phyloP scores from a whole-genome alignment of 2,888 invertebrate genomes.

The Vandiemenella viatica region DNA sequence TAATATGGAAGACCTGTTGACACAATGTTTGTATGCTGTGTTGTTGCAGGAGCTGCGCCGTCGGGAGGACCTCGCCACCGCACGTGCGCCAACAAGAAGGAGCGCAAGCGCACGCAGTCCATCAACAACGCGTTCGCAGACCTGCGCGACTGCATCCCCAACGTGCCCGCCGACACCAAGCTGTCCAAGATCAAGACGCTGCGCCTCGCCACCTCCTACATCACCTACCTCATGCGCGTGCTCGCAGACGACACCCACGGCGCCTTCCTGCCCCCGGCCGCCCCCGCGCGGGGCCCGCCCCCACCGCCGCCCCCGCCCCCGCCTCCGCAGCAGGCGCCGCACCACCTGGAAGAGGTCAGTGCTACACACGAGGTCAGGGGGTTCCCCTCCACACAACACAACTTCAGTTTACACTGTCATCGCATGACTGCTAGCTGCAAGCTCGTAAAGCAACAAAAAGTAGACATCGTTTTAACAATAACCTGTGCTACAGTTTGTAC shows the following conservation, averaged over 20 bases:
- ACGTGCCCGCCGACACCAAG: slow-evolving; percentile 91
- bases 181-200: slow-evolving; percentile 90
- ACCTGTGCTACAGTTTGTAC: too few relatives aligned
- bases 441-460: too few relatives aligned
- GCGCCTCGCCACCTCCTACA: slow-evolving; percentile 81
- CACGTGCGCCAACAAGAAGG: slow-evolving; percentile 82
- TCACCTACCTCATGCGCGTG: slow-evolving; percentile 80
- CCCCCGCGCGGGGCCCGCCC: not conserved
- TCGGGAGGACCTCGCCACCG: not conserved
- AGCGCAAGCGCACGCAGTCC: slow-evolving; percentile 76
- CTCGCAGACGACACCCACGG: slow-evolving; percentile 69
- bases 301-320: slow-evolving; percentile 1
- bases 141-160: slow-evolving; percentile 84
- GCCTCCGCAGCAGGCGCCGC: too few relatives aligned
- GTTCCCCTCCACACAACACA: too few relatives aligned
- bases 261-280: slow-evolving; percentile 33
- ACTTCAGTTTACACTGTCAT: too few relatives aligned
- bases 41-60: not conserved
- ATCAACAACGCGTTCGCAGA: slow-evolving; percentile 92
- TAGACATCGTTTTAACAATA: too few relatives aligned
- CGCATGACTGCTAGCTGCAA: too few relatives aligned
- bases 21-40: too few relatives aligned
- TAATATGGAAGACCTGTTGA: too few relatives aligned
- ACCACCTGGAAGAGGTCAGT: too few relatives aligned
- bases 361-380: too few relatives aligned